phyloP scores from a whole-genome alignment of 2,888 invertebrate genomes.

The Pyralis farinalis region DNA sequence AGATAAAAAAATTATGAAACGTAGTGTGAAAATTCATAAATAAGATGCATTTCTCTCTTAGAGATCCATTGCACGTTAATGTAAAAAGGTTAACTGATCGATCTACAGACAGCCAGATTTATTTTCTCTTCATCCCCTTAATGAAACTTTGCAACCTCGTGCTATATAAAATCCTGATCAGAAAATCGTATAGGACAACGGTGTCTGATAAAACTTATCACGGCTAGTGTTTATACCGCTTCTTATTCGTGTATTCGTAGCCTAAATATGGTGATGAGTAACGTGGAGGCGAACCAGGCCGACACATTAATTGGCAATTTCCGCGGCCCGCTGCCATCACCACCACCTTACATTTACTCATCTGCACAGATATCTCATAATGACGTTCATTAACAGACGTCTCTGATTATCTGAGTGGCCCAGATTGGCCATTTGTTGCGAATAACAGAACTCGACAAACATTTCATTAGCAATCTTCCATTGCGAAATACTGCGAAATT shows the following conservation, averaged over 20 bases:
- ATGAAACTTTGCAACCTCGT: neutral
- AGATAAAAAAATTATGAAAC: too few relatives aligned
- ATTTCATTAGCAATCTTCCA: neutral
- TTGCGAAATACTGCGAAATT: neutral
- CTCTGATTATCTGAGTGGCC: slow-evolving; percentile 25
- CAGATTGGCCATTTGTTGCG: slow-evolving; percentile 25
- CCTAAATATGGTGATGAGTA: slow-evolving; percentile 5
- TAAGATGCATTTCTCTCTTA: slow-evolving; percentile 9
- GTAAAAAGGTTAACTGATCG: slow-evolving; percentile 4
- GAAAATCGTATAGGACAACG: too few relatives aligned
- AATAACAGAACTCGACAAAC: slow-evolving; percentile 11
- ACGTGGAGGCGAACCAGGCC: slow-evolving; percentile 26
- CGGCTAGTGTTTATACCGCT: too few relatives aligned
- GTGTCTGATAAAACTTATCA: too few relatives aligned
- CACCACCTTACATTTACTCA: slow-evolving; percentile 43
- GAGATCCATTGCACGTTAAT: slow-evolving; percentile 6
- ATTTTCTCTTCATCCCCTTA: slow-evolving; percentile 2
- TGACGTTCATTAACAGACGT: slow-evolving; percentile 40
- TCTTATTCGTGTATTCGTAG: slow-evolving; percentile 3
- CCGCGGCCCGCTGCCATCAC: slow-evolving; percentile 35
- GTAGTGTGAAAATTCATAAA: slow-evolving; percentile 8
- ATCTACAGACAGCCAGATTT: slow-evolving; percentile 2
- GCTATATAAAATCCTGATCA: neutral
- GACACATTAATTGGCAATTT: slow-evolving; percentile 69
- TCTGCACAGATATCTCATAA: slow-evolving; percentile 50